These are phyloP conservation scores for Melangyna quadrimaculata DNA, from an alignment of 2,888 invertebrate genomes.

Conservation along the genomic window DNA sequence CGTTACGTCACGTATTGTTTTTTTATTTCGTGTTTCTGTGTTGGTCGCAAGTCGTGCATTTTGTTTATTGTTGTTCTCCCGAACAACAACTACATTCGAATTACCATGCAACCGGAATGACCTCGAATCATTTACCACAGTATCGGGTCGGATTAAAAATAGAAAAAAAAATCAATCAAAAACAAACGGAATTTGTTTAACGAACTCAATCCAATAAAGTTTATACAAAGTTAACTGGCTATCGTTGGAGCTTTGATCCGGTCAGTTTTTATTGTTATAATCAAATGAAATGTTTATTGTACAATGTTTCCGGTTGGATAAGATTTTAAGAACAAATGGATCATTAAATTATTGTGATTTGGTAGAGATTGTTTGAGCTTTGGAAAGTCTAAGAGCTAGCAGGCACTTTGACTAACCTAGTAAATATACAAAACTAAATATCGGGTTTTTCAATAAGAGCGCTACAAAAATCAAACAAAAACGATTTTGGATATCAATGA, in stretches of 20 bases:
- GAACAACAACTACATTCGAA: not conserved
- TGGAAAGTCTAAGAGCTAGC: no score
- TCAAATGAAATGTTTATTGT: not conserved
- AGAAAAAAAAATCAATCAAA: not conserved
- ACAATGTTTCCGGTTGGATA: not conserved
- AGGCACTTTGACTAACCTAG: no score
- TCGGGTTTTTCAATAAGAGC: no score
- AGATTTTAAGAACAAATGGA: no score
- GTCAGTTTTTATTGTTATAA: not conserved
- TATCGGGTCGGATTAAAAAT: not conserved
- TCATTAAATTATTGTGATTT: no score
- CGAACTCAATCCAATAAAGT: not conserved
- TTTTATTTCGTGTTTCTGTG: not conserved
- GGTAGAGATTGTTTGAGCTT: no score
- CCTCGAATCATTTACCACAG: not conserved
- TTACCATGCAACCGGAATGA: constrained; percentile 13
- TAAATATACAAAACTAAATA: no score
- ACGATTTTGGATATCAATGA: no score
- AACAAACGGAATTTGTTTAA: not conserved
- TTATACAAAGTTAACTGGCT: not conserved
- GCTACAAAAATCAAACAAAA: no score
- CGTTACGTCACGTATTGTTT: not conserved
- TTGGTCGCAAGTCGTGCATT: constrained; percentile 5
- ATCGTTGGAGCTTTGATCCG: no score
- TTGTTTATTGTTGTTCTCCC: not conserved